Conservation (phyloP, 2,797 vertebrate genomes). For the Periparus ater region DNA sequence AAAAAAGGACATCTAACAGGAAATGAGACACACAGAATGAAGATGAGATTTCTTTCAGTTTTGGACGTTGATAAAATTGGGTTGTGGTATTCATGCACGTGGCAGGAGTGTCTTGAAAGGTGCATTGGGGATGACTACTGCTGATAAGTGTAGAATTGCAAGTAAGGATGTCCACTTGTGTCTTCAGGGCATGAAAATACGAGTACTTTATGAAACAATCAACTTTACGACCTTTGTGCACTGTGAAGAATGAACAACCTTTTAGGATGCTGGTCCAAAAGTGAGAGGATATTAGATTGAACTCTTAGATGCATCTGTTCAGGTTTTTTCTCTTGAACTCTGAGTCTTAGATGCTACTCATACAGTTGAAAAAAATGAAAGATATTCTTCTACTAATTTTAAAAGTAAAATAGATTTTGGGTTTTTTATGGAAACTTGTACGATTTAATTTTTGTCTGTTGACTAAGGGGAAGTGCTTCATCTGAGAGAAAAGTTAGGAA, state of each 20-base stretch:
- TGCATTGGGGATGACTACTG: background rate
- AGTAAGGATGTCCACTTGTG: background rate
- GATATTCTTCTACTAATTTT: background rate
- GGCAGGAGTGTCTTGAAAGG: background rate
- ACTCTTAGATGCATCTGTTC: background rate
- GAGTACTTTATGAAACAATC: background rate
- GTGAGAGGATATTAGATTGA: background rate
- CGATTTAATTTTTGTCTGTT: background rate
- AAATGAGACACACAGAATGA: background rate
- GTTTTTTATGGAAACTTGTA: background rate
- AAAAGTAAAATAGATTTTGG: background rate
- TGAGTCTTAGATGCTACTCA: background rate
- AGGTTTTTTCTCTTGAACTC: background rate
- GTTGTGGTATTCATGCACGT: background rate
- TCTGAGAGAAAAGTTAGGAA: background rate
- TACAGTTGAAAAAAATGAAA: background rate
- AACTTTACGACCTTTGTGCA: background rate
- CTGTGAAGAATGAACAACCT: background rate
- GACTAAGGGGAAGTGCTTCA: background rate
- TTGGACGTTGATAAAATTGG: background rate
- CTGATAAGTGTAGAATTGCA: background rate
- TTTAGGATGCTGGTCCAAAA: background rate
- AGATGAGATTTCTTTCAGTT: background rate
- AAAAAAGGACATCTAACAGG: background rate
- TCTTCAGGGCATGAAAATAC: background rate